phyloP scores from a whole-genome alignment of 2,113 vertebrate genomes.

The Cettia cetti region DNA sequence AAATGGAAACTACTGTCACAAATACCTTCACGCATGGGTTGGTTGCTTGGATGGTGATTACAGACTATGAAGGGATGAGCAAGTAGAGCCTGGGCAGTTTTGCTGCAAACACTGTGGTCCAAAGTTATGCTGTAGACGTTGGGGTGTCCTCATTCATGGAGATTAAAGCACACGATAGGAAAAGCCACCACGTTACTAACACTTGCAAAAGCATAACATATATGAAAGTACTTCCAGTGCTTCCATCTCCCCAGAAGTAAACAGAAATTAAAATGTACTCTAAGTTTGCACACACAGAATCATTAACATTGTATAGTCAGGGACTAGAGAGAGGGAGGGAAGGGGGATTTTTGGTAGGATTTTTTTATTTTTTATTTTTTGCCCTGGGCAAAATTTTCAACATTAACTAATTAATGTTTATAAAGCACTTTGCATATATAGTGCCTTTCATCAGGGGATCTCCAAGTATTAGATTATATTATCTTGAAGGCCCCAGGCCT shows the following conservation, averaged over 20 bases:
- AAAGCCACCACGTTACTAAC: neutral
- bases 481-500: conserved; percentile 64
- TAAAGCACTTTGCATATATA: conserved; percentile 72
- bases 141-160: neutral
- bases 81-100: neutral
- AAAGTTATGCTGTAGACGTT: neutral
- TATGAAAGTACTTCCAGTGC: neutral
- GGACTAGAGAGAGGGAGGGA: conserved; percentile 43
- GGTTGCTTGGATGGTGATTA: neutral
- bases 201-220: neutral
- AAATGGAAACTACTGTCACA: neutral
- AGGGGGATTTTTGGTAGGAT: conserved; percentile 26
- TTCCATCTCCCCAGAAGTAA: conserved; percentile 43
- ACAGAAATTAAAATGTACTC: conserved; percentile 53
- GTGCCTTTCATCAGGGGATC: conserved; percentile 72
- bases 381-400: conserved; percentile 59
- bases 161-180: neutral
- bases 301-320: conserved; percentile 57
- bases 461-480: conserved; percentile 67
- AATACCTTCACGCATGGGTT: neutral
- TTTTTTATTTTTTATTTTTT: neutral
- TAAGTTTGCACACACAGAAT: conserved; percentile 44
- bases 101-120: neutral
- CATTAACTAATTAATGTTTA: conserved; percentile 73
- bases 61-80: neutral